Conservation (phyloP, 2,113 vertebrate species). For the Rhizomys pruinosus region DNA sequence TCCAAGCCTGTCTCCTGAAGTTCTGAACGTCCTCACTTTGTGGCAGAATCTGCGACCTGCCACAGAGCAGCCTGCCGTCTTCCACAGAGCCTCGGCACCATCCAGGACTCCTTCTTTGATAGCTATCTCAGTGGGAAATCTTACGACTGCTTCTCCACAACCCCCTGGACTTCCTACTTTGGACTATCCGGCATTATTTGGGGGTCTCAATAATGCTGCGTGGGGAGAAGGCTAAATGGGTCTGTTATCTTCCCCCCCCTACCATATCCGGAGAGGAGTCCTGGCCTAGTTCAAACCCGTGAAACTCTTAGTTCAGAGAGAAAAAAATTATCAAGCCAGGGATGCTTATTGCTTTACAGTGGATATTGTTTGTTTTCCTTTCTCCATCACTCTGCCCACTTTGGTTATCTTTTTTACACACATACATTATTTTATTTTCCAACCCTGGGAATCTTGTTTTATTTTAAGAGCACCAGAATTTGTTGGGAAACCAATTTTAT, state of each 20-base stretch:
- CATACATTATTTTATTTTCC: neutral
- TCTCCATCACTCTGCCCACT: constrained; percentile 1
- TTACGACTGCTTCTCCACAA: neutral
- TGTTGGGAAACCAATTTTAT: constrained; percentile 75
- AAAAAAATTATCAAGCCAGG: neutral
- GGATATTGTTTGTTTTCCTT: constrained; percentile 52
- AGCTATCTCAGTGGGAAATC: neutral
- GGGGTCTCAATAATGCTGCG: neutral
- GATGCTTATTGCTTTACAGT: neutral
- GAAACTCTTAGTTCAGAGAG: neutral
- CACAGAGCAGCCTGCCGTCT: neutral
- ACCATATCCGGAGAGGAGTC: neutral
- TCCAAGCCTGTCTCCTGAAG: neutral
- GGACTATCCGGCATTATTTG: neutral
- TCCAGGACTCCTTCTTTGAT: neutral
- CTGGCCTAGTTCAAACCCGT: neutral
- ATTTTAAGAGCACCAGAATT: constrained; percentile 74
- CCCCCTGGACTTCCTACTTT: neutral
- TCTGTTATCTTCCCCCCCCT: neutral
- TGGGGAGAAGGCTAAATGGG: neutral
- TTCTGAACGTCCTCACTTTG: constrained; percentile 1
- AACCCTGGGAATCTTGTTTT: constrained; percentile 68
- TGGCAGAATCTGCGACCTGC: neutral
- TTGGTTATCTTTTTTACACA: constrained; percentile 54
- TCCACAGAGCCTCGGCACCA: neutral